phyloP scores from a whole-genome alignment of 1,140 invertebrate genomes.

The Bombus fervidus region DNA sequence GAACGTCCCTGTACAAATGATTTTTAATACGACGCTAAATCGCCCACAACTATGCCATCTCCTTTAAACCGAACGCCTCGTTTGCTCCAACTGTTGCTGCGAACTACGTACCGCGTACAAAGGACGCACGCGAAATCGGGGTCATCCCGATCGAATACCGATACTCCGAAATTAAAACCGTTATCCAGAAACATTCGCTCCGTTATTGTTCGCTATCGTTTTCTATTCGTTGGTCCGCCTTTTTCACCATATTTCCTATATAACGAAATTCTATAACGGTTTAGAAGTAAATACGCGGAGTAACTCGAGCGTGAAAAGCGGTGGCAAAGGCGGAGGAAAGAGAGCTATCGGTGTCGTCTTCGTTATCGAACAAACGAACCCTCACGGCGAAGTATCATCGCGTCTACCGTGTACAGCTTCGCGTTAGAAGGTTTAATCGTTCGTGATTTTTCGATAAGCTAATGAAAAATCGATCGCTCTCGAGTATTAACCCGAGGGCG shows the following conservation, averaged over 20 bases:
- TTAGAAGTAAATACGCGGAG: not conserved
- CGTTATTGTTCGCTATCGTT: not conserved
- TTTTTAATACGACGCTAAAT: not conserved
- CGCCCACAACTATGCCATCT: constrained; percentile 3
- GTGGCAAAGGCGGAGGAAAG: not conserved
- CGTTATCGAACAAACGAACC: constrained; percentile 1
- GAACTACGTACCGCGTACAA: not conserved
- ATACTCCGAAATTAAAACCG: constrained; percentile 44
- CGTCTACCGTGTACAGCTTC: not conserved
- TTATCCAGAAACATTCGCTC: constrained; percentile 18
- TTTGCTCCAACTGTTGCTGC: not conserved
- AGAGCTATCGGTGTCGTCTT: not conserved
- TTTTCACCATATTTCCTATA: constrained; percentile 5
- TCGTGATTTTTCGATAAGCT: constrained; percentile 45
- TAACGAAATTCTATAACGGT: not conserved
- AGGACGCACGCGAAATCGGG: constrained; percentile 35
- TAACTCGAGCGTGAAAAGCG: constrained; percentile 7
- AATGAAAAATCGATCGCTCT: constrained; percentile 38
- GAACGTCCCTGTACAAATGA: not conserved
- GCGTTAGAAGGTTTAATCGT: constrained; percentile 37
- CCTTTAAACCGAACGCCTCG: constrained; percentile 9
- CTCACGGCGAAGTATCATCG: not conserved
- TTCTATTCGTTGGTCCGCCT: not conserved
- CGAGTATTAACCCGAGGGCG: constrained; percentile 9
- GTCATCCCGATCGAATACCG: constrained; percentile 44